Evolutionary conservation across 2,797 vertebrate genomes (phyloP).

Genomic region (Lacerta bilineata): DNA sequence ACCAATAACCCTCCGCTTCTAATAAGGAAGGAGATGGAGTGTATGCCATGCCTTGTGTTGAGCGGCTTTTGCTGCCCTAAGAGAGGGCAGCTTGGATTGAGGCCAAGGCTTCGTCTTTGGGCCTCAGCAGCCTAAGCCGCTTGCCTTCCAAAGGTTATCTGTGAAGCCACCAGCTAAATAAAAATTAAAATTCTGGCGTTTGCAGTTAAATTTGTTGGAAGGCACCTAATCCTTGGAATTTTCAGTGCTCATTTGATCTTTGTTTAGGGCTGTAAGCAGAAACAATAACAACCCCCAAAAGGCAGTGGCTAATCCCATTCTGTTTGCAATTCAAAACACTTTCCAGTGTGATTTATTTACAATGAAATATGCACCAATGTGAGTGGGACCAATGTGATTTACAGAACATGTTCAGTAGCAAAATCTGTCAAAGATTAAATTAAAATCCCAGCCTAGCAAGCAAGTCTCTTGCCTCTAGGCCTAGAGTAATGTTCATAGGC

Average conservation of each 20-base stretch:
- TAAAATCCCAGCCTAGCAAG: conserved; percentile 15
- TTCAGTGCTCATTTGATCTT: background rate
- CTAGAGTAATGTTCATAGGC: background rate
- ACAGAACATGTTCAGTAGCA: background rate
- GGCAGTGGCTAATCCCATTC: background rate
- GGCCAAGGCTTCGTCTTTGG: accelerated
- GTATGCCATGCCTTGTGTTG: background rate
- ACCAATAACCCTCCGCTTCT: too few species aligned
- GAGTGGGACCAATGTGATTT: background rate
- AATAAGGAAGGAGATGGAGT: conserved; percentile 1
- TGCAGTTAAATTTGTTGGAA: conserved; percentile 37
- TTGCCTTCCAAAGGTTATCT: conserved; percentile 34
- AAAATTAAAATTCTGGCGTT: conserved; percentile 2
- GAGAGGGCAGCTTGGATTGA: background rate
- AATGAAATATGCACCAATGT: background rate
- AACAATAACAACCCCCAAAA: background rate
- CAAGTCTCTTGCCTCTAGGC: background rate
- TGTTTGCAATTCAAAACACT: conserved; percentile 23
- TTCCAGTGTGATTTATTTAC: conserved; percentile 15
- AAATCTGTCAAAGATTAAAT: background rate
- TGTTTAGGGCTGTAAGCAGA: background rate
- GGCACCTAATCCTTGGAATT: background rate
- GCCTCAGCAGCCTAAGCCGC: conserved; percentile 3
- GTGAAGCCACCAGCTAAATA: conserved; percentile 28
- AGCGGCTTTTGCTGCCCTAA: background rate